Conservation (phyloP, 1,140 invertebrate genomes). For the Bradynema listronoti region DNA sequence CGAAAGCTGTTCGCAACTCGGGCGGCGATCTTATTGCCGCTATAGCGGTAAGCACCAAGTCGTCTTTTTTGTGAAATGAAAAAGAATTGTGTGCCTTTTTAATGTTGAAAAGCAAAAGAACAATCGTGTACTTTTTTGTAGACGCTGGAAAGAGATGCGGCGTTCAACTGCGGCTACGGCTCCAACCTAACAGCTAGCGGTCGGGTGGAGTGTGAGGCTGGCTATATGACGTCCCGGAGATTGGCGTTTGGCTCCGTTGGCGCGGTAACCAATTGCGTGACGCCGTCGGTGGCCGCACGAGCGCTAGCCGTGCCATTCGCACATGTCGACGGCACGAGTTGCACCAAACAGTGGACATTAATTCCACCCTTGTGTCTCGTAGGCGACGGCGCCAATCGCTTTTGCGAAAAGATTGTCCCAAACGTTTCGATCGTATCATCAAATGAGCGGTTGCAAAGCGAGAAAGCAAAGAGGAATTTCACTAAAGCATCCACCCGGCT, state of each 20-base stretch:
- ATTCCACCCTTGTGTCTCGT: slow-evolving; percentile 27
- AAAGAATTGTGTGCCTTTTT: too few species aligned
- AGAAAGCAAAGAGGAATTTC: slow-evolving; percentile 1
- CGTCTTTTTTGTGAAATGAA: too few species aligned
- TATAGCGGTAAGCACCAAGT: too few species aligned
- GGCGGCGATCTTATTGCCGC: too few species aligned
- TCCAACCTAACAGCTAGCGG: slow-evolving; percentile 35
- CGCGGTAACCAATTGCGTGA: slow-evolving; percentile 24
- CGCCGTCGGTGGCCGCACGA: slow-evolving; percentile 18
- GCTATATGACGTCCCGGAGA: slow-evolving; percentile 29
- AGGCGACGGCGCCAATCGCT: slow-evolving; percentile 30
- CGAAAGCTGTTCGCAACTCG: too few species aligned
- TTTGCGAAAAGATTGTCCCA: slow-evolving; percentile 10
- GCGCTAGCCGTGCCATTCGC: background rate
- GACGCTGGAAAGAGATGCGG: slow-evolving; percentile 25
- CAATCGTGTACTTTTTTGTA: too few species aligned
- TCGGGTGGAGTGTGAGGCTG: slow-evolving; percentile 38
- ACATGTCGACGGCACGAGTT: background rate
- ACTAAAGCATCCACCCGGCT: background rate
- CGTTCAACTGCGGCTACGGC: slow-evolving; percentile 34
- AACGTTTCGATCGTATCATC: slow-evolving; percentile 10
- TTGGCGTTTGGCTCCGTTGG: slow-evolving; percentile 36
- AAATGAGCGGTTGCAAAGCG: slow-evolving; percentile 25
- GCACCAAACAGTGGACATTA: slow-evolving; percentile 5
- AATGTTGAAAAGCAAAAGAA: too few species aligned